Evolutionary conservation across 2,797 vertebrate species (phyloP).

Genomic region (Epinephelus coioides): DNA sequence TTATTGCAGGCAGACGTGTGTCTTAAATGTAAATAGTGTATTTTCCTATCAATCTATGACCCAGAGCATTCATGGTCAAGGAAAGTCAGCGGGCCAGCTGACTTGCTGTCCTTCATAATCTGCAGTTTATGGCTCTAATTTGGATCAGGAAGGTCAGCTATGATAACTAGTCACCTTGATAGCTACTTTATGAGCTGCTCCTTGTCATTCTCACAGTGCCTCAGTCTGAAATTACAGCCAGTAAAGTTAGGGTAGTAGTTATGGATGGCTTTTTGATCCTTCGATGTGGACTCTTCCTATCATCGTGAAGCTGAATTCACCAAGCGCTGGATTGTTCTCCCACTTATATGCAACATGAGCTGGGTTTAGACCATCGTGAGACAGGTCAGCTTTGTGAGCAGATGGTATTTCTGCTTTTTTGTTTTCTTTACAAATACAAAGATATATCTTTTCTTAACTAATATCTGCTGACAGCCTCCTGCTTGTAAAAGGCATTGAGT

Average conservation of each 20-base stretch:
- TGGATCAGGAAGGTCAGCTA: slow-evolving; percentile 26
- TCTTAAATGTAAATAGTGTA: neutral
- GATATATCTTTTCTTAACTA: slow-evolving; percentile 17
- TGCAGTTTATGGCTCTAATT: slow-evolving; percentile 25
- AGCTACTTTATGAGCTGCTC: slow-evolving; percentile 17
- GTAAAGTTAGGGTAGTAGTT: neutral
- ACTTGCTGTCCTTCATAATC: slow-evolving; percentile 7
- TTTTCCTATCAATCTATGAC: neutral
- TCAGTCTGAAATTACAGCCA: neutral
- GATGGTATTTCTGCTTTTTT: neutral
- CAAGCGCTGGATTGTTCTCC: too few species aligned
- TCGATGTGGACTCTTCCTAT: too few species aligned
- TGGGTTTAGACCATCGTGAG: too few species aligned
- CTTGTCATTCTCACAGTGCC: neutral
- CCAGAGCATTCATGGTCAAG: neutral
- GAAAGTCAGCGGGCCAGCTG: neutral
- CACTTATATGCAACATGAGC: too few species aligned
- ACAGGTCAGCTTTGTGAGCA: neutral
- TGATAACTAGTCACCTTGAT: slow-evolving; percentile 10
- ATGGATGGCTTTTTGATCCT: too few species aligned
- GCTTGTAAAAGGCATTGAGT: slow-evolving; percentile 44
- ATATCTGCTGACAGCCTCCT: slow-evolving; percentile 26
- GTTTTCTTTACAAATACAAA: neutral
- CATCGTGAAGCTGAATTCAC: too few species aligned
- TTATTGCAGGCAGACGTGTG: neutral